phyloP scores from a whole-genome alignment of 2,113 vertebrate species.

The Rhea americana region DNA sequence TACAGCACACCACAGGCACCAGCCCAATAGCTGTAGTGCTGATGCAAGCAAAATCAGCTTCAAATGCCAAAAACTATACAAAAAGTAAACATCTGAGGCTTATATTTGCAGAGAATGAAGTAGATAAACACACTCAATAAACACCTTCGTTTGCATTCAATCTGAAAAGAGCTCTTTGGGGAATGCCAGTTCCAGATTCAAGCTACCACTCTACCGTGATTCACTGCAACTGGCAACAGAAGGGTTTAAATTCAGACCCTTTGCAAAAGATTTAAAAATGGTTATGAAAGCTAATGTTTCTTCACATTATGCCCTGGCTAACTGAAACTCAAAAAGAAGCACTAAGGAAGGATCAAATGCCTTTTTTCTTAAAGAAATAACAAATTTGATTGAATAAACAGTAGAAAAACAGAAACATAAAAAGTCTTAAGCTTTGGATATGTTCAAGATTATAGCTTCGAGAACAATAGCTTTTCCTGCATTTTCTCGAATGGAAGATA shows the following conservation, averaged over 20 bases:
- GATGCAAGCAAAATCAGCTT: too few species aligned
- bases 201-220: background rate
- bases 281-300: too few species aligned
- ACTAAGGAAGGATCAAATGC: too few species aligned
- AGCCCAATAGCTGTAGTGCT: background rate
- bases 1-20: background rate
- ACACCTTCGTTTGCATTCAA: background rate
- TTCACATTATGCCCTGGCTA: background rate
- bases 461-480: background rate
- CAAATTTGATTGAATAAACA: fast-evolving
- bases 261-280: background rate
- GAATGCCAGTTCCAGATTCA: background rate
- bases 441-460: background rate
- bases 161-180: background rate
- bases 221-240: background rate
- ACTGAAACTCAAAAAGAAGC: fast-evolving
- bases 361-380: too few species aligned
- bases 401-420: background rate
- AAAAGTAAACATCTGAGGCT: background rate
- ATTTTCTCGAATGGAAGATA: fast-evolving
- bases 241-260: background rate
- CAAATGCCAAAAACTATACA: background rate
- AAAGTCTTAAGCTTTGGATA: background rate
- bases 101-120: background rate
- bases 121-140: background rate